phyloP scores from a whole-genome alignment of 2,888 invertebrate species.

The Eucera pruinosa region DNA sequence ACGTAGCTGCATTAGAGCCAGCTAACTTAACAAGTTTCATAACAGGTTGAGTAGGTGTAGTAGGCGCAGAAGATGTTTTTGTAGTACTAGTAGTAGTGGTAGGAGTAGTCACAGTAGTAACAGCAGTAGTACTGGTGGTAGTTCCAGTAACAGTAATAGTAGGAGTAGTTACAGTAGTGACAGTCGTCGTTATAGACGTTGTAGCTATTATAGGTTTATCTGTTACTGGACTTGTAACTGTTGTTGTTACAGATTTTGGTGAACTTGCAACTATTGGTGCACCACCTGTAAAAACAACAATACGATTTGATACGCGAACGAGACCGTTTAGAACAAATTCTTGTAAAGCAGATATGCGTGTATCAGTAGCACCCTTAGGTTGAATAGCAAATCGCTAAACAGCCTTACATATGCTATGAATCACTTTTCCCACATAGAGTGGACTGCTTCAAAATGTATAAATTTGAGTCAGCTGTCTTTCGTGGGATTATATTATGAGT shows the following conservation, averaged over 20 bases:
- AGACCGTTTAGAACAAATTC: not conserved
- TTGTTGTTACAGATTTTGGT: constrained; percentile 74
- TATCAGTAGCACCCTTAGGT: constrained; percentile 71
- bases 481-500: constrained; percentile 28
- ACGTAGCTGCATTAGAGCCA: constrained; percentile 69
- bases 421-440: constrained; percentile 72
- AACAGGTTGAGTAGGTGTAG: constrained; percentile 75
- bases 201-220: constrained; percentile 76
- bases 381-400: constrained; percentile 56
- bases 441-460: constrained; percentile 41
- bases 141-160: constrained; percentile 50
- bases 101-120: constrained; percentile 43
- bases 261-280: constrained; percentile 80
- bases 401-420: constrained; percentile 77
- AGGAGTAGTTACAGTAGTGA: constrained; percentile 47
- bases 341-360: constrained; percentile 20
- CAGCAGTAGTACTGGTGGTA: constrained; percentile 38
- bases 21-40: constrained; percentile 81
- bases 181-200: constrained; percentile 49
- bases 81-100: constrained; percentile 55
- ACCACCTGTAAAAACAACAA: constrained; percentile 84
- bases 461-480: constrained; percentile 49
- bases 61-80: constrained; percentile 54
- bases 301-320: not conserved
- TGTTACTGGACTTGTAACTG: constrained; percentile 78